Evolutionary conservation across 2,888 invertebrate genomes (phyloP), one percentile per base, ranked within the genome.

Genomic region (Drymonia ruficornis): DNA sequence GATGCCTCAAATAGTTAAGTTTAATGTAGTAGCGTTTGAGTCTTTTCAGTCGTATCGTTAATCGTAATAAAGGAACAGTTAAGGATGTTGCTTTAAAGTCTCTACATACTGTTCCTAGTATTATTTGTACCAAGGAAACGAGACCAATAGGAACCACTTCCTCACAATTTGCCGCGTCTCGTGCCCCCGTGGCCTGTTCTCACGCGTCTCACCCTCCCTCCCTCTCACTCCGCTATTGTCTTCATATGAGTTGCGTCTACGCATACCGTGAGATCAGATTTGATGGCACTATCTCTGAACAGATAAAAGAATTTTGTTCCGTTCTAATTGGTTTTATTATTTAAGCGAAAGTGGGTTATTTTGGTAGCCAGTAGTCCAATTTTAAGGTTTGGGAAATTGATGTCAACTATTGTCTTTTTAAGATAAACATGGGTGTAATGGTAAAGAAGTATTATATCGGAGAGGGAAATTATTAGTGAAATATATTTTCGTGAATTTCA

Each of bases 171-270:
- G 72, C 73, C 70, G 69, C 69, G 67, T 68, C 54, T 57, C 64
- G 61, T 80, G 81, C 72, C 81, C 78, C 67, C 75, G 70, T 82
- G 78, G 76, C 76, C 79, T 70, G 69, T 76, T 83, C 81, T 65
- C 83, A 82, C 77, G 78, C 55, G 48, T 60, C 57, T 58, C 56
- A 58, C 53, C 65, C 59, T 54, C 59, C 56, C 67, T 65, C 52
- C 60, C 53, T 61, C 50, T 50, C 28, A 54, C 52, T 36, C 45
- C 19, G 47, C 65, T 54, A 76, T 76, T 79, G 76, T 80, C 56
- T 73, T 51, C 34, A 57, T 49, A 54, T 53, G 51, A 50, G 50
- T 65, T 72, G 71, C 67, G 68, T 59, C 65, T 66, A 67, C 68
- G 65, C 15, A 55, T 58, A 67, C 53, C 70, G 76, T 75, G 74